These are phyloP conservation scores for Drosophila algonquin DNA, from an alignment of 2,888 invertebrate species.

Conservation along the genomic window DNA sequence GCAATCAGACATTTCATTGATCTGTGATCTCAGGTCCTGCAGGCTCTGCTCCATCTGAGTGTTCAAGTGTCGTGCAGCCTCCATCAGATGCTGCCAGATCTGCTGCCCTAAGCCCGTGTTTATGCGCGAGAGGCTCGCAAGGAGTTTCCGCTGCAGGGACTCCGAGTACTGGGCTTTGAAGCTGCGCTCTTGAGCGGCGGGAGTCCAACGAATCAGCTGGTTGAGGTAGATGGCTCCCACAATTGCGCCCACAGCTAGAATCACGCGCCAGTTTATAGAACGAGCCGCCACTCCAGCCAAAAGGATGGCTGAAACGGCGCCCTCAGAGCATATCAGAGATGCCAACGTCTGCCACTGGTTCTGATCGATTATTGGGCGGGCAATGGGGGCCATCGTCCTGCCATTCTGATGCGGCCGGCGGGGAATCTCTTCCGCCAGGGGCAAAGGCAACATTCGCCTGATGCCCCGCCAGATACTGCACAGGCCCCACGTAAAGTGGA, in stretches of 20 bases:
- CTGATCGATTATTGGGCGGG: slow-evolving; percentile 86
- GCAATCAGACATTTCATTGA: slow-evolving; percentile 13
- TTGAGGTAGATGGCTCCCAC: slow-evolving; percentile 96
- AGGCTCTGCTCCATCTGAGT: slow-evolving; percentile 11
- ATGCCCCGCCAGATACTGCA: slow-evolving; percentile 93
- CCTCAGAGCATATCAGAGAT: slow-evolving; percentile 90
- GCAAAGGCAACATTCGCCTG: slow-evolving; percentile 86
- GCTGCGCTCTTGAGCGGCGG: slow-evolving; percentile 95
- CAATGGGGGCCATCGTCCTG: slow-evolving; percentile 78
- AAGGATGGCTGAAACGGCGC: slow-evolving; percentile 95
- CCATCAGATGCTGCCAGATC: slow-evolving; percentile 51
- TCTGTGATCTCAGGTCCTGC: slow-evolving; percentile 15
- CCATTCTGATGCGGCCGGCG: slow-evolving; percentile 64
- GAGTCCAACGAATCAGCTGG: slow-evolving; percentile 98
- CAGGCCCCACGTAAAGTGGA: slow-evolving; percentile 96
- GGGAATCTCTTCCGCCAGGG: slow-evolving; percentile 30
- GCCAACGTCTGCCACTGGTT: slow-evolving; percentile 82
- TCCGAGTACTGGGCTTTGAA: slow-evolving; percentile 97
- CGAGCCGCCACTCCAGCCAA: slow-evolving; percentile 95
- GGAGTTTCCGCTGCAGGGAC: slow-evolving; percentile 94
- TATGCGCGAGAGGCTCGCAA: slow-evolving; percentile 95
- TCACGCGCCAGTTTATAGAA: slow-evolving; percentile 97
- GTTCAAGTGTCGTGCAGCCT: slow-evolving; percentile 13
- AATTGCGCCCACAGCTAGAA: slow-evolving; percentile 90
- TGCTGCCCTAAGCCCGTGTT: slow-evolving; percentile 96